phyloP scores from a whole-genome alignment of 2,113 vertebrate species.

The Nanger granti region DNA sequence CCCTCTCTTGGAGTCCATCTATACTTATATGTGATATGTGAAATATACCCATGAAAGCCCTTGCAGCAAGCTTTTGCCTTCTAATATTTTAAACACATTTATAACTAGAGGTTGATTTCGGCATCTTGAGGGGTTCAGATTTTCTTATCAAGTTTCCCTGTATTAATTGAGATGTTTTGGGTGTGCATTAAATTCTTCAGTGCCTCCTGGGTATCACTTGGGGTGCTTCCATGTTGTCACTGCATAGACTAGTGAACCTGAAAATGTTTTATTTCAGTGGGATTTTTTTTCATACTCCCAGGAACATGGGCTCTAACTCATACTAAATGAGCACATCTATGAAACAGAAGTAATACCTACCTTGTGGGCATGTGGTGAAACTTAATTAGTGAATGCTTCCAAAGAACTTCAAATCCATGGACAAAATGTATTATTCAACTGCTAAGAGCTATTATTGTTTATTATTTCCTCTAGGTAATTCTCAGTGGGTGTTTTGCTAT shows the following conservation, averaged over 20 bases:
- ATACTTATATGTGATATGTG: not conserved
- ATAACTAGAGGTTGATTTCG: not conserved
- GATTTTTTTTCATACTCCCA: constrained; percentile 19
- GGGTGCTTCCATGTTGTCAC: not conserved
- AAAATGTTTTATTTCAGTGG: not conserved
- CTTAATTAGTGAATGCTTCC: constrained; percentile 47
- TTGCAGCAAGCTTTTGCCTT: not conserved
- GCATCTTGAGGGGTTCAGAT: not conserved
- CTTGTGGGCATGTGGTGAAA: constrained; percentile 40
- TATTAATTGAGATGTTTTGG: not conserved
- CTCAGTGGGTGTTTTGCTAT: constrained; percentile 11
- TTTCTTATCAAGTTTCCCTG: not conserved
- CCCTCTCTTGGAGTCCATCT: not conserved
- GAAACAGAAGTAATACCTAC: not conserved
- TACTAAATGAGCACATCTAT: constrained; percentile 5
- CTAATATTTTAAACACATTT: not conserved
- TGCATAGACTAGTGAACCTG: not conserved
- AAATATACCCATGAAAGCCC: not conserved
- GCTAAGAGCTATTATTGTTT: constrained; percentile 45
- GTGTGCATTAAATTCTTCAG: constrained; percentile 19
- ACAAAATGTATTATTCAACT: constrained; percentile 50
- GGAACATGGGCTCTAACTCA: not conserved
- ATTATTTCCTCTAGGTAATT: constrained; percentile 34
- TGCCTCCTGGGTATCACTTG: not conserved
- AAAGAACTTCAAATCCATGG: constrained; percentile 6